Evolutionary conservation across 2,888 invertebrate genomes (phyloP), one percentile per base, ranked within the genome.

Genomic region (Coleophora flavipennella): DNA sequence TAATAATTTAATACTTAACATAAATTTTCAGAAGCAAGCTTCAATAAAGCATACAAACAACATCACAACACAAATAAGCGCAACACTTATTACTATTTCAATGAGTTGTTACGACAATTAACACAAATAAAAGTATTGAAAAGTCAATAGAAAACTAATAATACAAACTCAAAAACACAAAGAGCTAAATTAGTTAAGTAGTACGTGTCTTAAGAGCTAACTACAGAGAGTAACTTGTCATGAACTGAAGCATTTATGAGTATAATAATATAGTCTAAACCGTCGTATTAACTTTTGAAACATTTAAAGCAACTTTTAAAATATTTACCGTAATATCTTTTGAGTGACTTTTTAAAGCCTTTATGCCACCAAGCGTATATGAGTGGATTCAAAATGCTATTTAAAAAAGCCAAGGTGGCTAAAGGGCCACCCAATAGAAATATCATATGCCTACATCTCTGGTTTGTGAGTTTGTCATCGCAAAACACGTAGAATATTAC

Each of bases 291-390:
- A 31, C 31, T 31, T n/a, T 31, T 31, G 31, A 6, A 12, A 6
- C 20, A 20, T 20, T 20, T 20, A 4, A 20, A 20, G 20, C 20
- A 57, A 43, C 48, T 65, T 27, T 48, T 45, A n/a, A 63, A 46
- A 51, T 75, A 70, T 39, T 51, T 59, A 28, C 50, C 45, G 31
- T 57, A 69, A 42, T 76, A 67, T 40, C 58, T 69, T 51, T 60
- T 76, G 1, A 87, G 65, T 11, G 78, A 84, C 38, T 62, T 77
- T 51, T 89, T 76, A 51, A 90, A 90, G 0, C 90, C 89, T 59
- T 88, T 89, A 58, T 90, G 90, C 90, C 90, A 90, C 90, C 90
- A 90, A 0, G 89, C 90, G 54, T 90, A 90, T 48, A 90, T 89
- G 14, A 90, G 59, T 1, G 90, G 90, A 58, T 90, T 90, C 1